phyloP scores from a whole-genome alignment of 1,140 invertebrate species.

The Ips typographus region DNA sequence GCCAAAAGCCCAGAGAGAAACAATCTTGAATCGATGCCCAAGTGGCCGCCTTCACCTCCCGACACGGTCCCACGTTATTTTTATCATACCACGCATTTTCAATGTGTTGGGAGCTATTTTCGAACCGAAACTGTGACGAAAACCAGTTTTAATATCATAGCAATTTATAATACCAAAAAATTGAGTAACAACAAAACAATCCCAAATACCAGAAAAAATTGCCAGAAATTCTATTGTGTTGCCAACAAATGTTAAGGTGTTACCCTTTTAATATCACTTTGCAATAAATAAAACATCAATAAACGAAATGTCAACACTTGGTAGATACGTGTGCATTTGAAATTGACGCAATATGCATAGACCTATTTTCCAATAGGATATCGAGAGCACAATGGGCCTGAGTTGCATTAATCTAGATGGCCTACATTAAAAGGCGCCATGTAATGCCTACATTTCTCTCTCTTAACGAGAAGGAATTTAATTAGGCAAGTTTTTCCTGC shows the following conservation, averaged over 20 bases:
- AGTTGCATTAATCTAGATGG: conserved; percentile 15
- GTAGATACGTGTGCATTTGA: conserved; percentile 1
- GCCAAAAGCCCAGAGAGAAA: conserved; percentile 15
- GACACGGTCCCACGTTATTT: background rate
- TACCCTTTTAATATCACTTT: background rate
- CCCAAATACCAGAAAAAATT: background rate
- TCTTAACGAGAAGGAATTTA: no score
- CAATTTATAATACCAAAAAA: no score
- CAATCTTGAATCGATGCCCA: background rate
- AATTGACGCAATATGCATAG: conserved; percentile 1
- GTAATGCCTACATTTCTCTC: background rate
- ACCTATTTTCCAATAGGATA: background rate
- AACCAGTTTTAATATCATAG: no score
- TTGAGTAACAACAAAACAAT: no score
- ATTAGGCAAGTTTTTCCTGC: no score
- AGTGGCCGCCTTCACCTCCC: conserved; percentile 14
- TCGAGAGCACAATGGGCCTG: conserved; percentile 2
- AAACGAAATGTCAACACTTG: background rate
- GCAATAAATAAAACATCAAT: conserved; percentile 12
- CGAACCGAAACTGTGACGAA: no score
- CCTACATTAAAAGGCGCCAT: conserved; percentile 1
- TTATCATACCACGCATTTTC: background rate
- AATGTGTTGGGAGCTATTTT: no score
- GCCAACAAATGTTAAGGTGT: background rate
- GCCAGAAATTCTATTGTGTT: conserved; percentile 1